Conservation (phyloP, 2,888 invertebrate species). For the Keiferia lycopersicella region DNA sequence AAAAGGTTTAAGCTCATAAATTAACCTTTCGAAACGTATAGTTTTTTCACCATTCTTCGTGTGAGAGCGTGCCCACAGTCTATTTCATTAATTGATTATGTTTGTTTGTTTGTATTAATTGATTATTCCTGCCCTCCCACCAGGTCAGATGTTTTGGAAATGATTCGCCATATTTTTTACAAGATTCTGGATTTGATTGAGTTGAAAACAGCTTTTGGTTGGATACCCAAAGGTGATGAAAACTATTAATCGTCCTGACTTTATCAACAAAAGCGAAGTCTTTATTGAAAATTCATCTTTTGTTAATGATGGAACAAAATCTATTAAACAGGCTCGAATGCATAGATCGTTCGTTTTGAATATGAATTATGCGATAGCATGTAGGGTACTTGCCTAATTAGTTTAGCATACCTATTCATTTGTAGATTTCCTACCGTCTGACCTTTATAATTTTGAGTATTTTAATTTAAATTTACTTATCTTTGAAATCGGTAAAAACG, state of each 20-base stretch:
- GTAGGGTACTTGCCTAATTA: too few relatives aligned
- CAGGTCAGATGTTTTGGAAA: conserved; percentile 22
- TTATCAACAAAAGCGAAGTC: not conserved
- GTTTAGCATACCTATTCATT: too few relatives aligned
- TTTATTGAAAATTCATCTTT: not conserved
- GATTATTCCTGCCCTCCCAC: conserved; percentile 29
- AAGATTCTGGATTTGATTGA: not conserved
- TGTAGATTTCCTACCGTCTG: not conserved
- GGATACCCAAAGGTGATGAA: not conserved
- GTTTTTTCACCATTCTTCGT: conserved; percentile 41
- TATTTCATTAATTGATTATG: conserved; percentile 30
- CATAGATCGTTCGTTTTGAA: too few relatives aligned
- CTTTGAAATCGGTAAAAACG: not conserved
- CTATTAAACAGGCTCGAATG: not conserved
- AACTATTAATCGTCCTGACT: not conserved
- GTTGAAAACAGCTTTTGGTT: not conserved
- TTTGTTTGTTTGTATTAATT: conserved; percentile 27
- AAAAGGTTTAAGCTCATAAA: not conserved
- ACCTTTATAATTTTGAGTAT: too few relatives aligned
- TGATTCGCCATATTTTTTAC: conserved; percentile 24
- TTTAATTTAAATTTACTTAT: not conserved
- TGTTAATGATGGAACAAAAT: not conserved
- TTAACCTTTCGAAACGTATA: conserved; percentile 24
- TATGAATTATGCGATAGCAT: not conserved
- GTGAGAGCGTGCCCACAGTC: conserved; percentile 37